Conservation (phyloP, 1,140 invertebrate genomes). For the Zaprionus africanus region DNA sequence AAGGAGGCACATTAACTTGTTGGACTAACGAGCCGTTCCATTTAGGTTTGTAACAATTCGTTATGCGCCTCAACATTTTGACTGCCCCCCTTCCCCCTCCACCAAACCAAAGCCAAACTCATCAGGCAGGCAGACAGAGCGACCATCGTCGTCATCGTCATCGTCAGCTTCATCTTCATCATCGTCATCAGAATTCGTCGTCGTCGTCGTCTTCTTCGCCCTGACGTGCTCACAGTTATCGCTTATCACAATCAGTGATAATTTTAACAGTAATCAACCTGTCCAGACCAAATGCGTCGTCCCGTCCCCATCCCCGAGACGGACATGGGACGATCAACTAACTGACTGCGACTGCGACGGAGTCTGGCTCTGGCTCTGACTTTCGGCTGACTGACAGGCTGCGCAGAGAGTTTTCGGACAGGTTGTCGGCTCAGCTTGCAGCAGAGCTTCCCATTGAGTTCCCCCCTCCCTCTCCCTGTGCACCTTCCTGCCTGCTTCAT, state of each 20-base stretch:
- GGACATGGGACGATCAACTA: constrained; percentile 25
- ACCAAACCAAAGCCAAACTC: constrained; percentile 18
- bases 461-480: constrained; percentile 6
- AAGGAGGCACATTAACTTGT: constrained; percentile 74
- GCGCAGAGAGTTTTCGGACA: constrained; percentile 47
- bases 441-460: constrained; percentile 38
- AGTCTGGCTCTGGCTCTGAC: background rate
- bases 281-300: constrained; percentile 62
- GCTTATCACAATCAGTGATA: constrained; percentile 84
- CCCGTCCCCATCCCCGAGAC: constrained; percentile 21
- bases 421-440: constrained; percentile 55
- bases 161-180: constrained; percentile 4
- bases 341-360: constrained; percentile 8
- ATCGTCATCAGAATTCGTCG: constrained; percentile 50
- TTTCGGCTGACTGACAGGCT: constrained; percentile 62
- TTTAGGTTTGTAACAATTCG: constrained; percentile 81
- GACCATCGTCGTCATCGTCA: constrained; percentile 27
- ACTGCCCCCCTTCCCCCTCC: background rate
- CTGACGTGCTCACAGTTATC: constrained; percentile 80
- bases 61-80: constrained; percentile 58
- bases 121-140: background rate
- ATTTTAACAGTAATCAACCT: constrained; percentile 84
- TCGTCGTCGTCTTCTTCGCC: constrained; percentile 37
- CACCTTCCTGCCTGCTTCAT: constrained; percentile 51
- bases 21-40: constrained; percentile 79